Percentiles rank a stretch among this genome's conserved stretches.
Conservation (phyloP, 2,797 vertebrate genomes). For the Chaetophractus vellerosus region DNA sequence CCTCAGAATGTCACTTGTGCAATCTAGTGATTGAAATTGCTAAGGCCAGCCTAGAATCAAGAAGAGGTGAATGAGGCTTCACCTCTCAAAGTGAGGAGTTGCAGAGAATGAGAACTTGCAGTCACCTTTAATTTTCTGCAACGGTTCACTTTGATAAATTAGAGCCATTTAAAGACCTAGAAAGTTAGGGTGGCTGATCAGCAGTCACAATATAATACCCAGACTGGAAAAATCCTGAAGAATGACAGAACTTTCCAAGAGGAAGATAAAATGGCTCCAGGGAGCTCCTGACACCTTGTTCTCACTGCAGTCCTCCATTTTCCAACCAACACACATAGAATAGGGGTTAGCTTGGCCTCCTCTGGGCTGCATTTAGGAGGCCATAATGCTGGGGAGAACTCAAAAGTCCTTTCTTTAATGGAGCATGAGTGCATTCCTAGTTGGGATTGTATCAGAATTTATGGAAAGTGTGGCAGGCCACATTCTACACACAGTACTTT, state of each 20-base stretch:
- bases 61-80: background rate
- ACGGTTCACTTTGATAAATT: too few species aligned
- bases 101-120: too few species aligned
- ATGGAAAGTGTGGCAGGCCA: too few species aligned
- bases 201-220: too few species aligned
- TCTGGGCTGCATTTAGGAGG: background rate
- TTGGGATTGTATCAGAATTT: background rate
- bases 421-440: too few species aligned
- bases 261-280: background rate
- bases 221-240: background rate
- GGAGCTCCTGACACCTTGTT: background rate
- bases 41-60: background rate
- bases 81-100: fast-evolving
- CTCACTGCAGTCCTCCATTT: background rate
- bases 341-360: background rate
- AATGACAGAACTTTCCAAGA: background rate
- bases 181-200: too few species aligned
- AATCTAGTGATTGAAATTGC: fast-evolving
- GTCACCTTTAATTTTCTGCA: too few species aligned
- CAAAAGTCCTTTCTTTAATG: too few species aligned
- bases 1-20: background rate
- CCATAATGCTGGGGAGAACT: too few species aligned
- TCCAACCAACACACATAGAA: too few species aligned
- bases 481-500: background rate
- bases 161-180: too few species aligned